phyloP scores from a whole-genome alignment of 2,113 vertebrate genomes.

The Phaethornis superciliosus region DNA sequence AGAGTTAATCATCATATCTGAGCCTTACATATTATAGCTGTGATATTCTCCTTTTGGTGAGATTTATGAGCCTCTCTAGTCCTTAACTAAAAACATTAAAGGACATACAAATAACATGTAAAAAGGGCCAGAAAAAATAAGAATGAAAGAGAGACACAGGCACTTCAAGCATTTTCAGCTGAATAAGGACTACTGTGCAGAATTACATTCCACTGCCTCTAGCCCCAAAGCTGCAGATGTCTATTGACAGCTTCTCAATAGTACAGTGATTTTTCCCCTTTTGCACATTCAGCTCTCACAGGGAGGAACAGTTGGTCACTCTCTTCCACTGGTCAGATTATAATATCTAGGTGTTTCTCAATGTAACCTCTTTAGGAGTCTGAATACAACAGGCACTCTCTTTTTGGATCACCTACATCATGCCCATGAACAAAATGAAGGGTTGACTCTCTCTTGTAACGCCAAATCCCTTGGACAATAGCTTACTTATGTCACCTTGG shows the following conservation, averaged over 20 bases:
- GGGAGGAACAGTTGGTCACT: neutral
- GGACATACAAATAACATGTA: neutral
- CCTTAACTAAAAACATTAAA: neutral
- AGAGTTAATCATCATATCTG: neutral
- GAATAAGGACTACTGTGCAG: neutral
- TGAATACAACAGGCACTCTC: neutral
- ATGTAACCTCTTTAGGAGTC: neutral
- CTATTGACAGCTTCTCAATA: neutral
- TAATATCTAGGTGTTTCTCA: neutral
- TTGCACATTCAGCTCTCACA: neutral
- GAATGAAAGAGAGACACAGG: neutral
- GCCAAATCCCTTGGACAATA: neutral
- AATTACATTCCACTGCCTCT: neutral
- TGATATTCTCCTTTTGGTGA: neutral
- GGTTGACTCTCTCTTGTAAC: neutral
- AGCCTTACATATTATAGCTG: neutral
- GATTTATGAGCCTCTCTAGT: neutral
- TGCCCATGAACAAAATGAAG: neutral
- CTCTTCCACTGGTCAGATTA: neutral
- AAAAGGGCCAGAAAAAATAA: neutral
- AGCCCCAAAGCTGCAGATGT: neutral
- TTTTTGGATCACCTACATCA: neutral
- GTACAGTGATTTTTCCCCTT: neutral
- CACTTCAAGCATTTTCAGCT: neutral
- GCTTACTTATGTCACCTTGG: neutral